Base-by-base conservation (phyloP, 2,113 vertebrate genomes). In the Daubentonia madagascariensis region DNA sequence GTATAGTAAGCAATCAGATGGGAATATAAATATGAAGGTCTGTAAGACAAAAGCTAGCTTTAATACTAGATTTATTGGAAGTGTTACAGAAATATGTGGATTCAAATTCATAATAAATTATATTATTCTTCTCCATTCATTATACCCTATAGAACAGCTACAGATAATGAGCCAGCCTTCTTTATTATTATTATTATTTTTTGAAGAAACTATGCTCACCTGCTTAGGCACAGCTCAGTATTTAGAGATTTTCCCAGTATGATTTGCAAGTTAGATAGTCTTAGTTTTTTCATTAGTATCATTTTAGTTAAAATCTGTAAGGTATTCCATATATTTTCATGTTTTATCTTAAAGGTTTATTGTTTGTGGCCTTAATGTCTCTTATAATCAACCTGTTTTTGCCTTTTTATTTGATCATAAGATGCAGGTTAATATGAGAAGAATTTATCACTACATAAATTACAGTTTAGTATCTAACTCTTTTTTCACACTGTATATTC, bases 81-180 rank as follows among this genome's bases (percentile, higher is more conserved):
- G 28, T 6, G n/a, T 43, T 85, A 48, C 57, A 68, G 40, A 68
- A 70, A 22, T 20, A 52, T 8, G 13, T 85, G 28, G 23, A 52
- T 79, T 85, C 20, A 65, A 91, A 81, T 87, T 57, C 25, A 50
- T 4, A 25, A 12, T 59, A 32, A 12, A 43, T n/a, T 70, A 5
- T 85, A 16, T 65, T 70, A 54, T 85, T 65, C 4, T 11, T 75
- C 23, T 73, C 8, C 35, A 35, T 59, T 83, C 5, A 22, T 73
- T 54, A 20, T 1, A 37, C 11, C 13, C 40, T 40, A 23, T 10
- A 81, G 48, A 78, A 85, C 68, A 79, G 20, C 30, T 45, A 2
- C 48, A 37, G 12, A 25, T 20, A 52, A 61, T 17, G 0, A 57
- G 17, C 14, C 17, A 25, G 9, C 1, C 6, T 75, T 8, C 0